These are phyloP conservation scores for Gobiocypris rarus DNA, from an alignment of 2,113 vertebrate genomes.

Conservation along the genomic window DNA sequence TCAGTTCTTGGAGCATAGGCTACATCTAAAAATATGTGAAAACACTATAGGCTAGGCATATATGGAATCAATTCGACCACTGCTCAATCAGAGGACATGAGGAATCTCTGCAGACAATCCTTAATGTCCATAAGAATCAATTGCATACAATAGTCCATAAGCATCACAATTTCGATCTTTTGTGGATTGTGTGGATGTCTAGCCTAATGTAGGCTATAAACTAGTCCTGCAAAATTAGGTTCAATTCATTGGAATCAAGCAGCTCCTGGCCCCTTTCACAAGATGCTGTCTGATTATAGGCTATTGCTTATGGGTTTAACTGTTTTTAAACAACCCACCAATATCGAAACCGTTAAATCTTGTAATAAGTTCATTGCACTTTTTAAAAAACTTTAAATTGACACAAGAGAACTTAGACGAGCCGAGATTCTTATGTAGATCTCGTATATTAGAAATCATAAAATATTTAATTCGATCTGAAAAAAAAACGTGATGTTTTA, in stretches of 20 bases:
- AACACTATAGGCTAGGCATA: not conserved
- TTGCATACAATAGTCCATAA: not conserved
- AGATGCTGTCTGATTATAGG: not conserved
- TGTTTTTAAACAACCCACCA: too few species aligned
- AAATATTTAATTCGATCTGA: too few species aligned
- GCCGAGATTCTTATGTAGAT: too few species aligned
- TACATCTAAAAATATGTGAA: not conserved
- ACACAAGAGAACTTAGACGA: too few species aligned
- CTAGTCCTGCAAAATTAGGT: not conserved
- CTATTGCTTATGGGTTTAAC: not conserved
- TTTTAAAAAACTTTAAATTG: too few species aligned
- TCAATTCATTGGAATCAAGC: not conserved
- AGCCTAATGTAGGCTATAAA: not conserved
- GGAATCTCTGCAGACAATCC: not conserved
- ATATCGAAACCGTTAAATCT: too few species aligned
- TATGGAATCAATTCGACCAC: not conserved
- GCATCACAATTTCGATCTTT: not conserved
- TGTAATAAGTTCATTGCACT: too few species aligned
- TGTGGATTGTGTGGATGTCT: not conserved
- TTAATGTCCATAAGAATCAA: not conserved
- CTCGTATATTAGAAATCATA: too few species aligned
- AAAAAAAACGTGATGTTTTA: too few species aligned
- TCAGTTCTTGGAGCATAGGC: not conserved
- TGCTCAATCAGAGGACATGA: not conserved
- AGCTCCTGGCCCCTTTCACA: not conserved